These are phyloP conservation scores for Tribolium castaneum DNA, from an alignment of 1,140 invertebrate species.

Conservation along the genomic window DNA sequence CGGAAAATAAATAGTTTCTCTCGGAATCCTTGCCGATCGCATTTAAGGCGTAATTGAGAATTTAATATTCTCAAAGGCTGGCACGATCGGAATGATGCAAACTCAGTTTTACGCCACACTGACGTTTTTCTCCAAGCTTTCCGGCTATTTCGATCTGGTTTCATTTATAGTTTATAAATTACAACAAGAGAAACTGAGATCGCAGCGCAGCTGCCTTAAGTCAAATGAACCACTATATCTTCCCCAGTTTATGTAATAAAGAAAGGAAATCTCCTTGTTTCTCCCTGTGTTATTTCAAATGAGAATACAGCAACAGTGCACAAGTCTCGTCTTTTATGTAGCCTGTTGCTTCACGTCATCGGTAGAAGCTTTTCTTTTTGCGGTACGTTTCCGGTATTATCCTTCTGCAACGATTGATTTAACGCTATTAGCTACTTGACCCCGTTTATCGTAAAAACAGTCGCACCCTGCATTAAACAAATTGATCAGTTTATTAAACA, in stretches of 20 bases:
- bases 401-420: not conserved
- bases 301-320: not conserved
- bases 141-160: not conserved
- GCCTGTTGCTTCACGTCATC: conserved; percentile 13
- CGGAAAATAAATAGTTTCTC: not conserved
- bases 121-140: not conserved
- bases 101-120: not conserved
- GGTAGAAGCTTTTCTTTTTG: conserved; percentile 3
- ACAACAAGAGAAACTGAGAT: not conserved
- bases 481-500: not conserved
- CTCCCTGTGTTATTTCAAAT: not conserved
- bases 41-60: not conserved
- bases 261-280: not conserved
- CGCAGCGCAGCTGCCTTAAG: not conserved
- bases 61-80: not conserved
- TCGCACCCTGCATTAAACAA: not conserved
- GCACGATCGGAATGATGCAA: not conserved
- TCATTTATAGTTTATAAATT: not conserved
- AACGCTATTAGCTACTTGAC: not conserved
- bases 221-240: not conserved
- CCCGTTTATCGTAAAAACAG: not conserved
- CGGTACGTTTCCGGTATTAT: not conserved
- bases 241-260: not conserved
- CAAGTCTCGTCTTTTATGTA: not conserved
- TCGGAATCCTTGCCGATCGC: not conserved